Evolutionary conservation across 2,113 vertebrate genomes (phyloP).

Genomic region (Mus spicilegus): DNA sequence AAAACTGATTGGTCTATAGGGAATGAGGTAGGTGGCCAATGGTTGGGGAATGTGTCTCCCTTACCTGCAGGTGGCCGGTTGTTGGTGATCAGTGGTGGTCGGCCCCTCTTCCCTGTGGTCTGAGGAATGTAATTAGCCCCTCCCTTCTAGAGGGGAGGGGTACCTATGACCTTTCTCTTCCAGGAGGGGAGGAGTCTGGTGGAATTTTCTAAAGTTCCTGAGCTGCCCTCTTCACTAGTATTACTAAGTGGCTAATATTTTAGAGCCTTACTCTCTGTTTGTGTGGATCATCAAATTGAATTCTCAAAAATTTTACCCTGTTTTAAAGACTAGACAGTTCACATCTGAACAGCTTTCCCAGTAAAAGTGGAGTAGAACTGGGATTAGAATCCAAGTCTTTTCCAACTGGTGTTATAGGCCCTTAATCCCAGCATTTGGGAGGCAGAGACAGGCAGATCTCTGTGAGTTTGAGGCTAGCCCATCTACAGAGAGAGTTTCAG

Average conservation of each 20-base stretch:
- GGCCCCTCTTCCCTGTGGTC: too few relatives aligned
- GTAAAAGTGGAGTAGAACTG: background rate
- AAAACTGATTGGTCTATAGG: too few relatives aligned
- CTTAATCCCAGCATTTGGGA: background rate
- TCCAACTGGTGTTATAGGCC: background rate
- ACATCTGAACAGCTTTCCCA: conserved; percentile 14
- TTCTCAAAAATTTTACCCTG: conserved; percentile 18
- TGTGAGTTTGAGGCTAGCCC: background rate
- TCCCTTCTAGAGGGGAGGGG: too few relatives aligned
- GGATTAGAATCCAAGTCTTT: conserved; percentile 51
- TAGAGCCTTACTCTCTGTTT: conserved; percentile 10
- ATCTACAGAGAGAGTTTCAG: background rate
- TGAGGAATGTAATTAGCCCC: too few relatives aligned
- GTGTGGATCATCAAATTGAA: background rate
- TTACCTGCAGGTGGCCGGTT: too few relatives aligned
- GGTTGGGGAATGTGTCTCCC: too few relatives aligned
- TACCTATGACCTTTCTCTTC: too few relatives aligned
- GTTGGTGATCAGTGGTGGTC: too few relatives aligned
- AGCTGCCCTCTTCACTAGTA: background rate
- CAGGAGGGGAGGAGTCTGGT: too few relatives aligned
- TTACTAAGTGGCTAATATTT: conserved; percentile 5
- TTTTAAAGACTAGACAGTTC: conserved; percentile 20
- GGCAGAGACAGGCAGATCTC: background rate
- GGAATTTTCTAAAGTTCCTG: too few relatives aligned
- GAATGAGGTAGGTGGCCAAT: too few relatives aligned